Conservation (phyloP, 2,113 vertebrate genomes). For the Micronisus gabar region DNA sequence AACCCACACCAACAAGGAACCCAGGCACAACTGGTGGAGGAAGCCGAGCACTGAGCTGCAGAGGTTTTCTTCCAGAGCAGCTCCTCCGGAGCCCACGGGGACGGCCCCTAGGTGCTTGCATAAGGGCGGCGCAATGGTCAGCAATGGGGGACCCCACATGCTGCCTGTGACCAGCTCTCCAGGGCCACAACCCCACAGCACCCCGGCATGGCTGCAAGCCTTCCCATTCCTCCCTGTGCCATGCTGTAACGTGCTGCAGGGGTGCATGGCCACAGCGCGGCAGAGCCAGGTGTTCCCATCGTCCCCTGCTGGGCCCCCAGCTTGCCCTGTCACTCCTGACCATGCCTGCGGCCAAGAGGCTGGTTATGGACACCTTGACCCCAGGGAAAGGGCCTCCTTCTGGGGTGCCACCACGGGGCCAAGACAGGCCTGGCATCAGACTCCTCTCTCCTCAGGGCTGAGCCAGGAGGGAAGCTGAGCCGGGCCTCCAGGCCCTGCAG, state of each 20-base stretch:
- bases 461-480: not conserved
- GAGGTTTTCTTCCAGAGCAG: not conserved
- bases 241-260: fast-evolving
- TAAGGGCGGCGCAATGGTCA: not conserved
- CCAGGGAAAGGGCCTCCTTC: not conserved
- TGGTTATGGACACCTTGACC: not conserved
- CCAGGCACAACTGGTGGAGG: not conserved
- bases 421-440: not conserved
- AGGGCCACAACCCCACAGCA: not conserved
- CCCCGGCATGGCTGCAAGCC: not conserved
- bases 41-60: not conserved
- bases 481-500: not conserved
- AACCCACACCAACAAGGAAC: not conserved
- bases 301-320: not conserved
- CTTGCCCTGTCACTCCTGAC: not conserved
- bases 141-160: not conserved
- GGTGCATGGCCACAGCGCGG: fast-evolving
- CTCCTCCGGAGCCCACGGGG: not conserved
- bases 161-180: not conserved
- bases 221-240: not conserved
- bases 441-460: not conserved
- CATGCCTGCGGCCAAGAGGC: too few species aligned
- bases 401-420: fast-evolving
- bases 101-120: too few species aligned
- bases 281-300: not conserved